Evolutionary conservation across 2,888 invertebrate genomes (phyloP).

Genomic region (Hyposoter dolosus): DNA sequence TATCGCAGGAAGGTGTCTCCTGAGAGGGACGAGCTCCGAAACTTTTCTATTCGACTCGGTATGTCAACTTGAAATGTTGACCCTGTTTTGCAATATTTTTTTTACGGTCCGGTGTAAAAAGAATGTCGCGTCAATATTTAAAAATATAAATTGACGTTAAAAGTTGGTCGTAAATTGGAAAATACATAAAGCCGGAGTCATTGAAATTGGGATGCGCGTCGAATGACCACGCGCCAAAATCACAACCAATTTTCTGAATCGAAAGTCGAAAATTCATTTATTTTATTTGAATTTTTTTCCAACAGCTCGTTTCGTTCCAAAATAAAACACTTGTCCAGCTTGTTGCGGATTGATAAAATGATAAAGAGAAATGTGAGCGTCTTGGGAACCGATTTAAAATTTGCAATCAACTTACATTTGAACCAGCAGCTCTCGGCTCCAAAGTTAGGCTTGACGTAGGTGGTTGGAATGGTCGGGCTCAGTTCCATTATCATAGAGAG

Average conservation of each 20-base stretch:
- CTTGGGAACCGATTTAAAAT: background rate
- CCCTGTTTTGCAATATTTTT: background rate
- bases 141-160: background rate
- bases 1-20: too few species aligned
- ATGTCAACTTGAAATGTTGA: too few species aligned
- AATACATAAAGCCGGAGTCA: background rate
- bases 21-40: too few species aligned
- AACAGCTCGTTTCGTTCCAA: background rate
- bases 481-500: conserved; percentile 87
- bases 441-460: conserved; percentile 87
- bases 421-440: conserved; percentile 88
- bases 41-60: too few species aligned
- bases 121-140: background rate
- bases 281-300: background rate
- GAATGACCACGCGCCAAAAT: background rate
- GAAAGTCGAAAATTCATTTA: background rate
- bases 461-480: conserved; percentile 87
- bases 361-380: background rate
- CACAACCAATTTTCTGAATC: background rate
- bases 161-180: background rate
- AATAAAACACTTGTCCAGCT: too few species aligned
- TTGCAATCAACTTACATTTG: conserved; percentile 85
- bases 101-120: background rate
- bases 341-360: background rate
- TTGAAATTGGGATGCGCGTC: background rate